Conservation (phyloP, 2,113 vertebrate species). For the Laticauda laticaudata region DNA sequence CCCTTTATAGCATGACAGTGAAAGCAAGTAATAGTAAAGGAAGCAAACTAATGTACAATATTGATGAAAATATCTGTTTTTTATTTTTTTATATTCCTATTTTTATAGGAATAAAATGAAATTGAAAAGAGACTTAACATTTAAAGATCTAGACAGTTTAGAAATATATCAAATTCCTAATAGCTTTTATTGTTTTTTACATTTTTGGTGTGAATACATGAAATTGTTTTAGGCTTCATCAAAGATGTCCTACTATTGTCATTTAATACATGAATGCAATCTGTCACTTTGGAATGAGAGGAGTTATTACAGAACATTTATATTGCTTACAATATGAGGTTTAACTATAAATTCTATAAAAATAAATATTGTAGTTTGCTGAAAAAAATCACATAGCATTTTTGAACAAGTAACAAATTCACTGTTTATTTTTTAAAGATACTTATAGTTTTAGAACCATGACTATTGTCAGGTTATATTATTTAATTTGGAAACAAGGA, state of each 20-base stretch:
- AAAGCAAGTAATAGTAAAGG: background rate
- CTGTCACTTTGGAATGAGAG: background rate
- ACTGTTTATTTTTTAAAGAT: background rate
- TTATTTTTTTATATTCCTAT: background rate
- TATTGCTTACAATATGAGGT: background rate
- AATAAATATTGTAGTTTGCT: background rate
- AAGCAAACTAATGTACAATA: background rate
- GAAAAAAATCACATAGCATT: background rate
- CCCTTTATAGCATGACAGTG: slow-evolving; percentile 1
- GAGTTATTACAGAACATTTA: background rate
- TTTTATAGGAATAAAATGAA: background rate
- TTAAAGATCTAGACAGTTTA: background rate
- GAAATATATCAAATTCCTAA: background rate
- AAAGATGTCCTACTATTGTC: background rate
- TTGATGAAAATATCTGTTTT: background rate
- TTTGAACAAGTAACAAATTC: background rate
- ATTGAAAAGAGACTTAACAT: background rate
- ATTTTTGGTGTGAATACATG: background rate
- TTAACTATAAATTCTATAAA: background rate
- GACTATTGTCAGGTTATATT: background rate
- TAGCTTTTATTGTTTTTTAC: background rate
- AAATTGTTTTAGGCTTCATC: background rate
- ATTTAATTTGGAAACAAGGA: background rate
- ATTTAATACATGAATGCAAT: background rate
- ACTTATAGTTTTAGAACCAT: background rate